Percentiles rank a stretch among this genome's conserved stretches.
phyloP scores from a whole-genome alignment of 2,888 invertebrate genomes.

The Platycheirus rosarum region DNA sequence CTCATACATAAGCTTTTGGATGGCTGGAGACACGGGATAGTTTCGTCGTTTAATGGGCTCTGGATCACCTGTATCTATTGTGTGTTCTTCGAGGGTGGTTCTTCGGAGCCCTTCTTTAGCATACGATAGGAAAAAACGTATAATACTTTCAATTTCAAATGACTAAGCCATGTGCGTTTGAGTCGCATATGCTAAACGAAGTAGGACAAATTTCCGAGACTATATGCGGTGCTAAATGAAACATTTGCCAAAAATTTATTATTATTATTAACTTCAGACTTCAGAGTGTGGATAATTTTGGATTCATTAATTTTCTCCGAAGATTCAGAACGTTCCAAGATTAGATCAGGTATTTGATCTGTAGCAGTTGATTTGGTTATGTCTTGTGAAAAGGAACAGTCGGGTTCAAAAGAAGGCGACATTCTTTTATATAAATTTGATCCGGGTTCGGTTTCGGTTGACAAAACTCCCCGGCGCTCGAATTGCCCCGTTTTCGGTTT shows the following conservation, averaged over 20 bases:
- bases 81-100: slow-evolving; percentile 34
- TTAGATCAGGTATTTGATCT: background rate
- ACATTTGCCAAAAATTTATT: slow-evolving; percentile 27
- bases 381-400: no score
- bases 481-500: no score
- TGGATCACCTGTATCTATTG: slow-evolving; percentile 33
- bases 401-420: no score
- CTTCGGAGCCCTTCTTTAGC: slow-evolving; percentile 37
- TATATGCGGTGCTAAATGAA: slow-evolving; percentile 15
- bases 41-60: slow-evolving; percentile 53
- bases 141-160: background rate
- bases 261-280: background rate
- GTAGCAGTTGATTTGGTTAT: background rate
- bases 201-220: no score
- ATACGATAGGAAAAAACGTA: slow-evolving; percentile 8
- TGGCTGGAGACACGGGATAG: slow-evolving; percentile 54
- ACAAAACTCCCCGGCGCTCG: no score
- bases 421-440: no score
- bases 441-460: no score
- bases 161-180: background rate
- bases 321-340: no score
- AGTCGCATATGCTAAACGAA: background rate
- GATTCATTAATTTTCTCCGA: no score
- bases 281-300: no score
- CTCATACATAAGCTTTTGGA: slow-evolving; percentile 45